Base-by-base conservation (phyloP, 2,113 vertebrate species). In the Cephalophus harveyi region DNA sequence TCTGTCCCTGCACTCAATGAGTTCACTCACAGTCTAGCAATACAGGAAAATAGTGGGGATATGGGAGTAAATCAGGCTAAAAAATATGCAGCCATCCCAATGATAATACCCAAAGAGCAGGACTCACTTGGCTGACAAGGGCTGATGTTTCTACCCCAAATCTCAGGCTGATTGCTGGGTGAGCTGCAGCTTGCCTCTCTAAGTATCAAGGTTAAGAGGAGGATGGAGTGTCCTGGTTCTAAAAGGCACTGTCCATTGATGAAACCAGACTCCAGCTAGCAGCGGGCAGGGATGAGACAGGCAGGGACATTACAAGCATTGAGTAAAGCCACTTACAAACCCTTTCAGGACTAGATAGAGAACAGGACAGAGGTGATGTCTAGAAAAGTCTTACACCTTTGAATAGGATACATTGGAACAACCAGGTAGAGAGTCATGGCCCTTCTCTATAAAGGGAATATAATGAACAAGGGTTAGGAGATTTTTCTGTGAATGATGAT, bases 11-110 rank as follows among this genome's bases (percentile, higher is more conserved):
- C 33, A 43, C 33, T 96, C 90, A 59, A 2, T 52, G 67, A 74
- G 50, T 89, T 96, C 89, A 52, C 78, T 97, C 91, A 52, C 78
- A 95, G 93, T 84, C 96, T 96, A 55, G 91, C 96, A 97, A 59
- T 74, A 87, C 43, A 79, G 19, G 33, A 59, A 89, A 59, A 59
- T 5, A 43, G 48, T 28, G 7, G n/a, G 33, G 14, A 81, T 25
- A 64, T 27, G 12, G 25, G 50, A 87, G 43, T 23, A 50, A 91
- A 48, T 74, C 2, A n/a, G 50, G 19, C 21, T 81, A 28, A 48
- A 84, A 15, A 11, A 27, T 17, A 64, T 23, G 50, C 23, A 52
- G 19, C 28, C 82, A 12, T 40, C 52, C 17, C 71, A 54, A 2
- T 76, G 76, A 52, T 33, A 74, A 59, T 28, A 17, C 33, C 17